A percentile compares a stretch with the other conserved stretches of the same genome.
These are phyloP conservation scores for Passerina amoena DNA, from an alignment of 2,113 vertebrate species.

Conservation along the genomic window DNA sequence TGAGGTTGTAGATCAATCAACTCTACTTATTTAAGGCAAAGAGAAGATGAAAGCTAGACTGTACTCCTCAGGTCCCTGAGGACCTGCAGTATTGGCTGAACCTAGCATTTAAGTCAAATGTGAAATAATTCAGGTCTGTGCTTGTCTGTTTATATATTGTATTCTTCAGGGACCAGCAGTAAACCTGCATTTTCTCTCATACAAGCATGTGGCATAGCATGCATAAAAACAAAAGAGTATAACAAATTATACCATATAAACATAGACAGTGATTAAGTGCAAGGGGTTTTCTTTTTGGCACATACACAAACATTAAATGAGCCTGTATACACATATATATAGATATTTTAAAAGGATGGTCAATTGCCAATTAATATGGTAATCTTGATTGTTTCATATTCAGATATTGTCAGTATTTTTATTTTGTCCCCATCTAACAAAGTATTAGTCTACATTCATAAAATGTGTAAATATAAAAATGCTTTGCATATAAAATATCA, in stretches of 20 bases:
- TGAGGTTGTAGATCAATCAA: background rate
- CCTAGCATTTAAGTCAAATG: background rate
- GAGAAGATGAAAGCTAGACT: background rate
- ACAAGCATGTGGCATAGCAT: background rate
- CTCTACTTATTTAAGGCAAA: background rate
- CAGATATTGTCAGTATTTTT: background rate
- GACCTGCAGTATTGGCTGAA: background rate
- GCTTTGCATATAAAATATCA: background rate
- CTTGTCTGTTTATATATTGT: accelerated
- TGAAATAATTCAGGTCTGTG: background rate
- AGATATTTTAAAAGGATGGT: background rate
- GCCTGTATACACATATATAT: background rate
- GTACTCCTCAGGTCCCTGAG: background rate
- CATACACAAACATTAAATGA: background rate
- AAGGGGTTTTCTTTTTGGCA: background rate
- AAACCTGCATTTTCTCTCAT: background rate
- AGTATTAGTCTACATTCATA: background rate
- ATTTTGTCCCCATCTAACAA: background rate
- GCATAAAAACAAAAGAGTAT: background rate
- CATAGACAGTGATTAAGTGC: background rate
- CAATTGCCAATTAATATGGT: background rate
- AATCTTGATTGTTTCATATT: background rate
- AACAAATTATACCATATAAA: background rate
- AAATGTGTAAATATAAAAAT: background rate
- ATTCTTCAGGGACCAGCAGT: background rate